Base-by-base conservation (phyloP, 2,797 vertebrate species). In the Chanos chanos region DNA sequence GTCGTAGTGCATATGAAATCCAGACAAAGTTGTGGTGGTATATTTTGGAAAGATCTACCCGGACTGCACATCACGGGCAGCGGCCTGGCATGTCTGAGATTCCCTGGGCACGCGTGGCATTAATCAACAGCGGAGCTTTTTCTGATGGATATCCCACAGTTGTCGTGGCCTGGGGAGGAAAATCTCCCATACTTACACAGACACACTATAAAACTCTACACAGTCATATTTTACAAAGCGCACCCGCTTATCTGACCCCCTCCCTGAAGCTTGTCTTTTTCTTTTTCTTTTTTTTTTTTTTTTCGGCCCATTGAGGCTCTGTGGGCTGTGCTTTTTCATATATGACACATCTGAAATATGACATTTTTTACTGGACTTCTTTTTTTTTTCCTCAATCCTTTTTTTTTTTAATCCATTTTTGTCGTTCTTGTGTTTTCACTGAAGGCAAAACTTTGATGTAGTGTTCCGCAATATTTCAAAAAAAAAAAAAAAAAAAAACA, bases 341-440 rank as follows among this genome's bases (percentile, higher is more conserved):
- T 68, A 70, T 70, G 70, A 37, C 66, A 75, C 66, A 64, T 73
- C 61, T 84, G 79, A 87, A 80, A 72, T 82, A 86, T 82, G 80
- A 83, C 83, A 81, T 82, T 80, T 77, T 86, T 87, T 85, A 83
- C 85, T 68, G 86, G 81, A 80, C 76, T 80, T 81, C 79, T 80
- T 82, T 78, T 79, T 75, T 82, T 83, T 45, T 44, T 24, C 13
- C 59, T 77, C 82, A 73, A 81, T 58, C 45, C 66, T 80, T 64
- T 68, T 69, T 79, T 68, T 75, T 75, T 72, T 80, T 78, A 78
- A 82, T 83, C 82, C 81, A 81, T 84, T 81, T 81, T 80, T 80
- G 85, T 85, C 80, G 82, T 79, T 83, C 80, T 80, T 80, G 81
- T 80, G 76, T 82, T 79, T 81, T 77, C 75, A 83, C 77, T 79